Conservation (phyloP, 2,113 vertebrate genomes). For the Panthera tigris region DNA sequence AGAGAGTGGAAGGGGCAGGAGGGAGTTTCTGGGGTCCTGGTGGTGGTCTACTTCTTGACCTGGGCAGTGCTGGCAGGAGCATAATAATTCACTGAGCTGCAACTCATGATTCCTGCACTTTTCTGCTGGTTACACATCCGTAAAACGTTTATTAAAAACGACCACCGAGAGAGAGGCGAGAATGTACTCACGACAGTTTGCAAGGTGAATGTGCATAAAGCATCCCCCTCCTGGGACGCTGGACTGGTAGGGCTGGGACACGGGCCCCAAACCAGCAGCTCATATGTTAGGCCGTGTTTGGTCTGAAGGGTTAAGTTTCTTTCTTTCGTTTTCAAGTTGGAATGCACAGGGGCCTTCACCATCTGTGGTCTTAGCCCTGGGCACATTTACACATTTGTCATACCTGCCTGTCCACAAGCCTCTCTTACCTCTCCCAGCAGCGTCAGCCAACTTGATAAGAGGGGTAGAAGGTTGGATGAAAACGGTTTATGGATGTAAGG, state of each 20-base stretch:
- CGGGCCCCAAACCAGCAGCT: not conserved
- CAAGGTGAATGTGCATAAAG: not conserved
- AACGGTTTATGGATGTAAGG: not conserved
- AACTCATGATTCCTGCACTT: no score
- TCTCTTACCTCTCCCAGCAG: not conserved
- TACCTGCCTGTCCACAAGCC: no score
- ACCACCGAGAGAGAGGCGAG: not conserved
- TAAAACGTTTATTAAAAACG: not conserved
- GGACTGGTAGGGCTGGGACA: not conserved
- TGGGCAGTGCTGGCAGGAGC: not conserved
- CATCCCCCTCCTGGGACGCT: not conserved
- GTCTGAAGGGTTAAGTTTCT: not conserved
- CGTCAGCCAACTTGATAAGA: not conserved
- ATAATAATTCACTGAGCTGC: not conserved
- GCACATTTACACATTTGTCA: not conserved
- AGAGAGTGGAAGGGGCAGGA: accelerated
- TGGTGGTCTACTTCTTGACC: not conserved
- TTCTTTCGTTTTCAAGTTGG: not conserved
- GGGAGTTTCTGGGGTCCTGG: not conserved
- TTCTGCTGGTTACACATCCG: not conserved
- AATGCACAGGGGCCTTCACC: not conserved
- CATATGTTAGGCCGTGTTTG: not conserved
- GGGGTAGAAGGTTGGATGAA: not conserved
- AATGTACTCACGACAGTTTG: not conserved
- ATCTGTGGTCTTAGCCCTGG: not conserved